A percentile compares a stretch with the other conserved stretches of the same genome.
Evolutionary conservation across 2,888 invertebrate genomes (phyloP).

Genomic region (Agrochola lychnidis): DNA sequence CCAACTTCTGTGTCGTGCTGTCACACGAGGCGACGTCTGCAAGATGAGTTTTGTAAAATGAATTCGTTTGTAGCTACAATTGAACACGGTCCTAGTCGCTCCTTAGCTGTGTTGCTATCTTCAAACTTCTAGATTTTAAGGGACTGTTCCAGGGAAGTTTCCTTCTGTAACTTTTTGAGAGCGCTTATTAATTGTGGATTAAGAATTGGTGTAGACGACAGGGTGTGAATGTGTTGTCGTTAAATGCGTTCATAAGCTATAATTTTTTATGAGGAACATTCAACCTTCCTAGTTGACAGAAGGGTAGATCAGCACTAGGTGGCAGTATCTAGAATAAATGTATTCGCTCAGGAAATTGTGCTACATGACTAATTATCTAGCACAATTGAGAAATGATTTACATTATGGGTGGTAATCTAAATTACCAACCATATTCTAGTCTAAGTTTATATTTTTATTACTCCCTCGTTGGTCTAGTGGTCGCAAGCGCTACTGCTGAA

Average conservation of each 20-base stretch:
- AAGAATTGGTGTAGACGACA: background rate
- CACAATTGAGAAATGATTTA: too few species aligned
- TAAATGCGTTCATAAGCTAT: background rate
- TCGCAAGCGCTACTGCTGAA: too few species aligned
- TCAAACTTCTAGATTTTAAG: conserved; percentile 47
- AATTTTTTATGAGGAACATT: background rate
- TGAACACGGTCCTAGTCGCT: conserved; percentile 72
- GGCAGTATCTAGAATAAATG: background rate
- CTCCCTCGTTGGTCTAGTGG: too few species aligned
- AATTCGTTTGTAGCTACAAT: conserved; percentile 87
- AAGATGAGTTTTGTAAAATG: conserved; percentile 90
- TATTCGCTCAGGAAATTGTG: background rate
- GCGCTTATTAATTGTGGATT: conserved; percentile 18
- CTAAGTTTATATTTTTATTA: too few species aligned
- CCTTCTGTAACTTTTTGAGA: conserved; percentile 3
- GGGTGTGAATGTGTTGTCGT: background rate
- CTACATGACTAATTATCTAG: too few species aligned
- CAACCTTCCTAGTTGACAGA: too few species aligned
- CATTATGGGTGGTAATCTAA: too few species aligned
- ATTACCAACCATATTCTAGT: too few species aligned
- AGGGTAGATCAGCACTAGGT: background rate
- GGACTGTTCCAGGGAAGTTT: conserved; percentile 26
- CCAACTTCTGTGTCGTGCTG: conserved; percentile 75
- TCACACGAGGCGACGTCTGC: conserved; percentile 79
- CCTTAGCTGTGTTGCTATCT: conserved; percentile 51